Evolutionary conservation across 2,888 invertebrate genomes (phyloP).

Genomic region (Campoletis raptor): DNA sequence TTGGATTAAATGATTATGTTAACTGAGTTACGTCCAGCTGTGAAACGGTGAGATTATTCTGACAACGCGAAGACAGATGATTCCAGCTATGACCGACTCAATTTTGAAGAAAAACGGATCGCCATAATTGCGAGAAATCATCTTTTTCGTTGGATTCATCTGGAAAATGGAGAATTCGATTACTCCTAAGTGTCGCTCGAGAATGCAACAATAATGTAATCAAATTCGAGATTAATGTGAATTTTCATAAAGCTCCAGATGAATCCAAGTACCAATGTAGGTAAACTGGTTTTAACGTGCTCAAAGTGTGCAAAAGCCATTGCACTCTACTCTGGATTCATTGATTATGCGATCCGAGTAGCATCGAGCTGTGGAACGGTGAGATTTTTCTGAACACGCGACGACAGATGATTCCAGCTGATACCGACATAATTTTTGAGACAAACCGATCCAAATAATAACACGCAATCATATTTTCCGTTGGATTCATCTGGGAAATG

Average conservation of each 20-base stretch:
- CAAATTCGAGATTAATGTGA: no score
- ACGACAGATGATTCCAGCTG: background rate
- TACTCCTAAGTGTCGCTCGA: no score
- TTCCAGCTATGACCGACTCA: background rate
- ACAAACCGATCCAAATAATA: background rate
- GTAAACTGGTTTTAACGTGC: background rate
- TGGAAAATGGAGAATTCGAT: no score
- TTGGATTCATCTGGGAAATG: no score
- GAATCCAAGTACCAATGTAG: no score
- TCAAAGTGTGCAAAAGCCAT: background rate
- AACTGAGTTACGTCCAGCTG: background rate
- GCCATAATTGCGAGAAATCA: no score
- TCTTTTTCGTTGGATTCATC: no score
- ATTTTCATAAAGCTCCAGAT: no score
- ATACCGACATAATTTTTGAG: background rate
- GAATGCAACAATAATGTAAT: no score
- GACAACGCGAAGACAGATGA: background rate
- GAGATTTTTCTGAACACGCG: no score
- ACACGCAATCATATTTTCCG: background rate
- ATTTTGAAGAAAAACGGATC: background rate
- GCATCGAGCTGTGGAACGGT: background rate
- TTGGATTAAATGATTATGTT: background rate
- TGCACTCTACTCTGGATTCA: background rate
- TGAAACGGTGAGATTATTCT: no score
- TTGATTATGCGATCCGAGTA: background rate